These are phyloP conservation scores for Odontocerum albicorne DNA, from an alignment of 2,888 invertebrate genomes.

Conservation along the genomic window DNA sequence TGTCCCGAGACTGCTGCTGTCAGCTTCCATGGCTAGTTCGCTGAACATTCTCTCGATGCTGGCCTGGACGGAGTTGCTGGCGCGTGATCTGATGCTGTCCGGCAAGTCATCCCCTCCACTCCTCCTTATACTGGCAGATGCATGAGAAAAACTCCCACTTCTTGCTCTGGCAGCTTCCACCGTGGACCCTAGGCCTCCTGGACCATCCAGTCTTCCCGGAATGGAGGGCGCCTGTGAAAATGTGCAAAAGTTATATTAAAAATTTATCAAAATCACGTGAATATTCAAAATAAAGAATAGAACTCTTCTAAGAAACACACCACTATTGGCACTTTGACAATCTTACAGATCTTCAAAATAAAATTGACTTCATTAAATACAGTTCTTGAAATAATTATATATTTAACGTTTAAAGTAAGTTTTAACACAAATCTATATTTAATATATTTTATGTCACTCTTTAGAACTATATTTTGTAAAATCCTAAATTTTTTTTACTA, in stretches of 20 bases:
- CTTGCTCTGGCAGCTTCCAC: constrained; percentile 15
- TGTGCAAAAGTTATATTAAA: background rate
- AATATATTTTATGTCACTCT: no score
- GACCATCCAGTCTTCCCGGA: constrained; percentile 33
- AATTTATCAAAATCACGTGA: background rate
- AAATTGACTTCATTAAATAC: no score
- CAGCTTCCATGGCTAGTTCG: constrained; percentile 65
- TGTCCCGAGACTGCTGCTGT: constrained; percentile 57
- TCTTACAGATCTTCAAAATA: background rate
- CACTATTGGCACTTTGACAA: background rate
- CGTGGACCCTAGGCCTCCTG: constrained; percentile 28
- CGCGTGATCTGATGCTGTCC: constrained; percentile 16
- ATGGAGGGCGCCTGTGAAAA: constrained; percentile 33
- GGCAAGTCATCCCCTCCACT: constrained; percentile 13
- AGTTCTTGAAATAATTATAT: no score
- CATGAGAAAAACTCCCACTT: constrained; percentile 24
- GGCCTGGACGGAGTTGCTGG: constrained; percentile 77
- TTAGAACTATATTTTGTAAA: no score
- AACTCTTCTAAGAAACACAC: background rate
- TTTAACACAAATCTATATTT: no score
- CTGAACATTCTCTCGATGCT: constrained; percentile 85
- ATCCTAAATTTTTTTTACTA: no score
- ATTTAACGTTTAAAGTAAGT: no score
- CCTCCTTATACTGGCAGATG: constrained; percentile 46
- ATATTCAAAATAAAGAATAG: background rate